Evolutionary conservation across 1,140 invertebrate species (phyloP).

Genomic region (Drosophila lowei): DNA sequence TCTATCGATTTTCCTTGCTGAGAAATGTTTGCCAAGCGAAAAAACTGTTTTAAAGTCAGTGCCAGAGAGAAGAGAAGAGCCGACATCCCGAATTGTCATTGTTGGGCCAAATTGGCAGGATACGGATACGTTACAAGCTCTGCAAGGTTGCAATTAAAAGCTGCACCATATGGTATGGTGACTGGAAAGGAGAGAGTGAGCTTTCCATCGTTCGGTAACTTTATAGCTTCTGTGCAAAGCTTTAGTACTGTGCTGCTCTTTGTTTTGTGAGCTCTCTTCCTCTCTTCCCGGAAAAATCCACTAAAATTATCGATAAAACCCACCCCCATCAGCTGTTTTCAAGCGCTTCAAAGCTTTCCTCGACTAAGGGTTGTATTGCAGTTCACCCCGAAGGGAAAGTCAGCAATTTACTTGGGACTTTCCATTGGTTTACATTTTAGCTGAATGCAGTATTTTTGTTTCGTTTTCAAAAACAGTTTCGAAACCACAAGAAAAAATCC

Average conservation of each 20-base stretch:
- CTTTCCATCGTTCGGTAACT: neutral
- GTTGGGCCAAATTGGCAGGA: constrained; percentile 49
- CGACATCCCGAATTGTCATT: constrained; percentile 41
- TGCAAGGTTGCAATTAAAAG: constrained; percentile 77
- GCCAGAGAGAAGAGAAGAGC: constrained; percentile 3
- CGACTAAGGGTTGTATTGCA: constrained; percentile 37
- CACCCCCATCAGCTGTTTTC: constrained; percentile 48
- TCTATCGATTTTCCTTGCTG: constrained; percentile 54
- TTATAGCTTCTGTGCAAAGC: too few relatives aligned
- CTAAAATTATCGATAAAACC: constrained; percentile 16
- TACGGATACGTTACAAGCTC: constrained; percentile 45
- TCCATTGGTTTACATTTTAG: constrained; percentile 73
- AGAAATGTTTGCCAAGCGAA: neutral
- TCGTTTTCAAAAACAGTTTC: neutral
- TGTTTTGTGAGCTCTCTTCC: too few relatives aligned
- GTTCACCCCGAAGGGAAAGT: constrained; percentile 1
- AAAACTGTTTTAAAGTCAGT: too few relatives aligned
- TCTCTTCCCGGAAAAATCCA: constrained; percentile 17
- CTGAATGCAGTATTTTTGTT: constrained; percentile 6
- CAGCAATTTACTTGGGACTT: constrained; percentile 46
- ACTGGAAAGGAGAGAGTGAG: constrained; percentile 24
- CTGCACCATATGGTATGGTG: constrained; percentile 66
- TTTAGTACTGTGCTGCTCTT: too few relatives aligned
- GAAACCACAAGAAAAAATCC: constrained; percentile 5
- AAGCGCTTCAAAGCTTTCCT: constrained; percentile 30